A percentile compares a stretch with the other conserved stretches of the same genome.
phyloP scores from a whole-genome alignment of 2,797 vertebrate species.

The Fundulus diaphanus region DNA sequence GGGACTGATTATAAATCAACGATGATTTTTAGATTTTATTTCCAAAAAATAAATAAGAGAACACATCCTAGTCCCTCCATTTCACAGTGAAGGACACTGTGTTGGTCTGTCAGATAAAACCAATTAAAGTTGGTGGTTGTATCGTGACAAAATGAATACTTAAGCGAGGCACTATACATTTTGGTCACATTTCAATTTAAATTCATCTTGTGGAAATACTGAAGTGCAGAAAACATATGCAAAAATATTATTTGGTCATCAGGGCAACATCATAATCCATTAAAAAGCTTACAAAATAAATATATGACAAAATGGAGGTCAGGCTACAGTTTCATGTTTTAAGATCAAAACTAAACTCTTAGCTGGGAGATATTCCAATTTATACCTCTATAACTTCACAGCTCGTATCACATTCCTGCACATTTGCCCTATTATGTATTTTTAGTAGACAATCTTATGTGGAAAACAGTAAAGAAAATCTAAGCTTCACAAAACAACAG shows the following conservation, averaged over 20 bases:
- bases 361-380: background rate
- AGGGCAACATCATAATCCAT: conserved; percentile 3
- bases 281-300: background rate
- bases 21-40: background rate
- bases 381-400: conserved; percentile 8
- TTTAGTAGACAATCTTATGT: background rate
- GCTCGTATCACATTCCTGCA: conserved; percentile 15
- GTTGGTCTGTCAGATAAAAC: background rate
- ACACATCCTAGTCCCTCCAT: background rate
- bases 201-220: background rate
- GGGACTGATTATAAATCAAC: too few species aligned
- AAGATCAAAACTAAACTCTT: background rate
- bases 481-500: conserved; percentile 4
- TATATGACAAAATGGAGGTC: background rate
- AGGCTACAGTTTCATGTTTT: background rate
- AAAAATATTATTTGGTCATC: background rate
- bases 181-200: background rate
- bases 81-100: background rate
- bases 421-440: background rate
- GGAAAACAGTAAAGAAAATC: background rate
- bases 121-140: background rate
- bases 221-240: too few species aligned
- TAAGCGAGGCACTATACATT: background rate
- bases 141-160: background rate
- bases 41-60: background rate